phyloP scores from a whole-genome alignment of 1,140 invertebrate species.

The Drosophila kurseongensis region DNA sequence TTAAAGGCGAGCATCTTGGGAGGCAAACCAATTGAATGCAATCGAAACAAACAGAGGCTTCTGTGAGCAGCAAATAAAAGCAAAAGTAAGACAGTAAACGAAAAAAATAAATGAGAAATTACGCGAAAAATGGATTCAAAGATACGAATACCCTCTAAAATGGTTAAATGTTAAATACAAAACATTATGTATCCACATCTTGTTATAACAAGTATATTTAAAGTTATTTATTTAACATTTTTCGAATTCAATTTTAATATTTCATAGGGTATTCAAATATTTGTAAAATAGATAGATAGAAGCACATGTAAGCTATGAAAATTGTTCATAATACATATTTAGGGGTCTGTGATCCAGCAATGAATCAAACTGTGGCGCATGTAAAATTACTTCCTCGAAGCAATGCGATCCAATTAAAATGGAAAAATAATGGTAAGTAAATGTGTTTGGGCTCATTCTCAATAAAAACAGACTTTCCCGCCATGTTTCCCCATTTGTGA shows the following conservation, averaged over 20 bases:
- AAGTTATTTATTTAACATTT: no score
- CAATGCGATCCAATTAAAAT: conserved; percentile 62
- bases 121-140: neutral
- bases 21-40: conserved; percentile 44
- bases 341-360: conserved; percentile 12
- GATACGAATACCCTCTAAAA: neutral
- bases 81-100: conserved; percentile 6
- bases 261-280: no score
- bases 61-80: conserved; percentile 26
- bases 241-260: no score
- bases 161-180: neutral
- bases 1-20: conserved; percentile 48
- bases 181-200: no score
- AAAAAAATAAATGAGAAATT: conserved; percentile 2
- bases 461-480: conserved; percentile 22
- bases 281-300: no score
- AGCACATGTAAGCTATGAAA: neutral
- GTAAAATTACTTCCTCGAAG: conserved; percentile 28
- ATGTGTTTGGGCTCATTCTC: conserved; percentile 11
- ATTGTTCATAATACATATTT: neutral
- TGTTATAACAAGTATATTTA: no score
- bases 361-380: conserved; percentile 21
- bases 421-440: conserved; percentile 64
- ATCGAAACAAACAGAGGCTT: conserved; percentile 33
- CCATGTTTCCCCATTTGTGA: conserved; percentile 12